Evolutionary conservation across 2,888 invertebrate species (phyloP).

Genomic region (Phytoseiulus persimilis): DNA sequence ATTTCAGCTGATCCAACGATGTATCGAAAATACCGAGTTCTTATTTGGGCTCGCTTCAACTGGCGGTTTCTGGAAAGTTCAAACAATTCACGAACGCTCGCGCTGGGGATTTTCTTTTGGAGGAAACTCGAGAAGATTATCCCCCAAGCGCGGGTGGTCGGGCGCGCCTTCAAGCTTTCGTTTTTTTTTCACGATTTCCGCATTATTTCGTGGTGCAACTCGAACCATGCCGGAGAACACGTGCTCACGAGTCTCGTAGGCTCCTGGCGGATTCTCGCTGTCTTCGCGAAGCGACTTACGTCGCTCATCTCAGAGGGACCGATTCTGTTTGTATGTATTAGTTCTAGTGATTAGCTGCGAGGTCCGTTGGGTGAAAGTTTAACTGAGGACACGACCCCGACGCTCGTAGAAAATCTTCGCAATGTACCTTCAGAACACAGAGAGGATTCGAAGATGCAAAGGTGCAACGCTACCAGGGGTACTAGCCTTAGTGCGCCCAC

Average conservation of each 20-base stretch:
- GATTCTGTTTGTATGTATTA: background rate
- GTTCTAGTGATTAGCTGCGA: background rate
- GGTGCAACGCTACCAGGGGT: background rate
- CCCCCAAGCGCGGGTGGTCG: background rate
- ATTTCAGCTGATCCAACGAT: background rate
- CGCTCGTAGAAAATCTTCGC: background rate
- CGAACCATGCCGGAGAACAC: background rate
- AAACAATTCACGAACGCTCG: background rate
- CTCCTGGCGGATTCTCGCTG: background rate
- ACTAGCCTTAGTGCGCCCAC: background rate
- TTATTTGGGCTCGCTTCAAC: background rate
- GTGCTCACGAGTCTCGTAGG: background rate
- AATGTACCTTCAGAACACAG: background rate
- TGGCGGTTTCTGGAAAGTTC: background rate
- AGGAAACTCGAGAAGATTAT: slow-evolving; percentile 5
- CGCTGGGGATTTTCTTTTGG: background rate
- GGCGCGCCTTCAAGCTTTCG: background rate
- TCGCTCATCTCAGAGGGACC: background rate
- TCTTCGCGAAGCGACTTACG: background rate
- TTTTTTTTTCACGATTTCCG: background rate
- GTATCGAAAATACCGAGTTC: no score
- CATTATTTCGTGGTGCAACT: background rate
- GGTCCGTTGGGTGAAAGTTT: slow-evolving; percentile 5
- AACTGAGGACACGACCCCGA: background rate
- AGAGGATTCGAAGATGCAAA: background rate